Base-by-base conservation (phyloP, 2,113 vertebrate genomes). In the Myodes glareolus region DNA sequence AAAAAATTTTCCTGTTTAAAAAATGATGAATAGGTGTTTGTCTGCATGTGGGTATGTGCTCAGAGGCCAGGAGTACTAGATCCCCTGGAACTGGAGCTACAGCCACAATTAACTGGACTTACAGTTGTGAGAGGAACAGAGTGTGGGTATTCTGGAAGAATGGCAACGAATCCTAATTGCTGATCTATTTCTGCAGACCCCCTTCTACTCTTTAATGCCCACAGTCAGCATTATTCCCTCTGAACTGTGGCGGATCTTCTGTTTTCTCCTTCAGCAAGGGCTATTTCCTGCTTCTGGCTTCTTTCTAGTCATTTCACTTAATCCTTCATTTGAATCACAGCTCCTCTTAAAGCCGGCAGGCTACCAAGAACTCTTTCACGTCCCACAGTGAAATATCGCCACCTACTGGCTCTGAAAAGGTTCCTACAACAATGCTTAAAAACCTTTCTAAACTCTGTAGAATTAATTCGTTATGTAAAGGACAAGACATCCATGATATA, bases 351-450 rank as follows among this genome's bases (percentile, higher is more conserved):
- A 58, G 12, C 25, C 65, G 0, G 55, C 29, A 29, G 55, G 55
- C 29, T 50, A 63, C n/a, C 31, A 92, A 11, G 88, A 95, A 65
- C 10, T 36, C 10, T 67, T 78, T 91, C 42, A 96, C 63, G 50
- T 31, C 45, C 97, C 39, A 93, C 58, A 95, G 80, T 55, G 9
- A 75, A 58, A 47, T 33, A 97, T 95, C 96, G 92, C 98, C 98
- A 98, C 88, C 97, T 98, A 98, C 96, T 78, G 98, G 97, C 42
- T 91, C 45, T 52, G 80, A 90, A 90, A 61, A 75, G 23, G 72
- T 70, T 94, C 11, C 31, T 94, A 61, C 75, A 94, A 50, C 61
- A 55, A 72, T 12, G 47, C 33, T 50, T 87, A 39, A 55, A 45
- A 58, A 75, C 23, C 67, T 29, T 88, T 91, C 63, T 36, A 82